Base-by-base conservation (phyloP, 2,888 invertebrate genomes). In the Danaus chrysippus region DNA sequence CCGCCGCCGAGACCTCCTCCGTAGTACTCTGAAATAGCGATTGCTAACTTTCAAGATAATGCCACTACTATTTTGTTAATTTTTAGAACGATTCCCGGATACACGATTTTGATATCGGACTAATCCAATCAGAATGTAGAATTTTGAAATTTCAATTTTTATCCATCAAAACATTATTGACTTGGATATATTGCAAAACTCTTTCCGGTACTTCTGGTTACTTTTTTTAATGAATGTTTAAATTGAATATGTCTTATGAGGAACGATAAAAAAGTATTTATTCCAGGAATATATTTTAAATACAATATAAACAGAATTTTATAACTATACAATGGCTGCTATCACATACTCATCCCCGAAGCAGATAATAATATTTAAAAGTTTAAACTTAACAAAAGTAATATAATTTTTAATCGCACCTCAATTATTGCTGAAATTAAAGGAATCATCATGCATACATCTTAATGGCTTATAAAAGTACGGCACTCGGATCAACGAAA, bases 1-100 rank as follows among this genome's bases (percentile, higher is more conserved):
- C 83, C 82, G 74, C 87, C 86, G 76, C 88, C 86, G 85, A 83
- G 85, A 71, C 90, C 90, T 82, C 89, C 83, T 86, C 90, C 90
- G 87, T 89, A 91, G 87, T 90, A 91, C 68, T 90, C 91, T 90
- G 87, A 61, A 62, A 67, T 46, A 65, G 70, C 61, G 68, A 69
- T 71, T 69, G 67, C 53, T 58, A 42, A 42, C 19, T 42, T 59
- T 54, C 42, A 57, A 15, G 34, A 64, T 23, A 46, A 17, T 54
- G 61, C 46, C 42, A 42, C 23, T 44, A 44, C 10, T n/a, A 12
- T 34, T 12, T 6, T 43, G 13, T 15, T 3, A 43, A 54, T 44
- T 15, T 54, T 34, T 8, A 46, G 42, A 15, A 54, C 23, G 23
- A 8, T 5, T 34, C 6, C 23, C 6, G 6, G 23, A 34, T 34